Percentiles rank a stretch among this genome's conserved stretches.
phyloP scores from a whole-genome alignment of 2,888 invertebrate genomes.

The Notodonta ziczac region DNA sequence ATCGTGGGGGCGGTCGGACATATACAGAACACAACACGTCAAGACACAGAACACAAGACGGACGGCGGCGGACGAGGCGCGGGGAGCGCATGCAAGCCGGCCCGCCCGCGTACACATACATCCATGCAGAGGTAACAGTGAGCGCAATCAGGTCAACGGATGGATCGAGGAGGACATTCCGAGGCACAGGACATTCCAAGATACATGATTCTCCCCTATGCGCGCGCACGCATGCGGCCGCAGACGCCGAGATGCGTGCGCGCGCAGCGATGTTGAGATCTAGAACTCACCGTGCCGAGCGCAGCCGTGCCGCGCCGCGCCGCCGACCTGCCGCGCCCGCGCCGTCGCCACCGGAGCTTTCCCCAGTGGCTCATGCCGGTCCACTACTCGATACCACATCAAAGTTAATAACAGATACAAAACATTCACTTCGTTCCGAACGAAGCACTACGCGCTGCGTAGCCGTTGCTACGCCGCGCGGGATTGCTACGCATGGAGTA shows the following conservation, averaged over 20 bases:
- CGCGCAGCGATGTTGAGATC: conserved; percentile 85
- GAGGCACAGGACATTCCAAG: conserved; percentile 86
- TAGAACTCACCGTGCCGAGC: conserved; percentile 80
- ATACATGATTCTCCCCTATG: conserved; percentile 85
- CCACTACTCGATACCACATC: conserved; percentile 66
- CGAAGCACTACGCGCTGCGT: conserved; percentile 19
- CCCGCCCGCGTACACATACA: conserved; percentile 69
- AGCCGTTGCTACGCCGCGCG: conserved; percentile 29
- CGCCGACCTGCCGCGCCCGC: conserved; percentile 41
- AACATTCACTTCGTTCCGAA: conserved; percentile 20
- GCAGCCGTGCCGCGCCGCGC: conserved; percentile 47
- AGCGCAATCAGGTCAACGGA: conserved; percentile 74
- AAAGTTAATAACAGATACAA: conserved; percentile 29
- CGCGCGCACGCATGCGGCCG: conserved; percentile 70
- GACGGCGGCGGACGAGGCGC: conserved; percentile 63
- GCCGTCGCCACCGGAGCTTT: conserved; percentile 24
- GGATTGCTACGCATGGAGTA: conserved; percentile 20
- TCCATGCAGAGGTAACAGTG: conserved; percentile 79
- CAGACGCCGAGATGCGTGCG: conserved; percentile 59
- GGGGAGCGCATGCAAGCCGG: conserved; percentile 75
- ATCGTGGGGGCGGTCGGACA: conserved; percentile 67
- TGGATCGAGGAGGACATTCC: conserved; percentile 85
- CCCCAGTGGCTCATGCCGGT: conserved; percentile 53
- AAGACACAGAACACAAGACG: conserved; percentile 83
- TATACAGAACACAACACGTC: conserved; percentile 80